Conservation (phyloP, 1,140 invertebrate species). For the Tachypleus tridentatus region DNA sequence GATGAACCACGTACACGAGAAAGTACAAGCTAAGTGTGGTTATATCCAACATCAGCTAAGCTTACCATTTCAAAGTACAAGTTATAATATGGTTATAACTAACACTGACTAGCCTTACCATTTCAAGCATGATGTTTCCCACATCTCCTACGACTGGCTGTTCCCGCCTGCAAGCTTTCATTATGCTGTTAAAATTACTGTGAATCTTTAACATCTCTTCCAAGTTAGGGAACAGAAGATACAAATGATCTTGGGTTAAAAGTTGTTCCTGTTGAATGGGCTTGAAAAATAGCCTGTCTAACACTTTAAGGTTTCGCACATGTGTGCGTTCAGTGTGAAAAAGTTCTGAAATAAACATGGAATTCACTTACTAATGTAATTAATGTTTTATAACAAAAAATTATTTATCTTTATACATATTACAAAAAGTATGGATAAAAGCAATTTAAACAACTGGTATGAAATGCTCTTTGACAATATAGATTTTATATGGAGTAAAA, state of each 20-base stretch:
- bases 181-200: constrained; percentile 54
- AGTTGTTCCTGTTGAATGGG: constrained; percentile 46
- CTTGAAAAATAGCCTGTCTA: constrained; percentile 78
- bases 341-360: constrained; percentile 47
- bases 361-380: no score
- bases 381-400: no score
- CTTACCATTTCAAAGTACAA: no score
- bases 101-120: constrained; percentile 39
- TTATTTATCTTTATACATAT: no score
- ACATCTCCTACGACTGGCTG: constrained; percentile 62
- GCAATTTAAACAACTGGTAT: no score
- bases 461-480: no score
- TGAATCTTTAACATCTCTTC: constrained; percentile 67
- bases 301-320: constrained; percentile 81
- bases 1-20: no score
- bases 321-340: constrained; percentile 94
- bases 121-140: constrained; percentile 61
- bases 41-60: no score
- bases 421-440: no score
- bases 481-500: no score
- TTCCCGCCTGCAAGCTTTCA: constrained; percentile 52
- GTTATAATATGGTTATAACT: no score
- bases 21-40: no score
- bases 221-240: constrained; percentile 78
- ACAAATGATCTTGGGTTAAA: constrained; percentile 62